Percentiles rank a stretch among this genome's conserved stretches.
These are phyloP conservation scores for Dolomedes plantarius DNA, from an alignment of 2,888 invertebrate species.

Conservation along the genomic window DNA sequence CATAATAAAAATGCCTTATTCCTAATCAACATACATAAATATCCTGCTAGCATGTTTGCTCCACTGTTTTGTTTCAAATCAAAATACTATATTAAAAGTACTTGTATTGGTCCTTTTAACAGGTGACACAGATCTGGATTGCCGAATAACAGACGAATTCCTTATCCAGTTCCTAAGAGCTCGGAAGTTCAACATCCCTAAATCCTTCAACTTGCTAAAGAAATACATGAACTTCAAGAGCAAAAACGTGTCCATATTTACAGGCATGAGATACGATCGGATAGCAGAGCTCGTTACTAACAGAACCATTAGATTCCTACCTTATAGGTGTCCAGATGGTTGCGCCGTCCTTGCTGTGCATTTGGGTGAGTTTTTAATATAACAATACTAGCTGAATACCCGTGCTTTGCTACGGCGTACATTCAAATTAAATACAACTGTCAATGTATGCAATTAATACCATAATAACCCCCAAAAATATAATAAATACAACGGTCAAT, in stretches of 20 bases:
- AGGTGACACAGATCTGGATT: constrained; percentile 34
- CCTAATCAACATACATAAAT: too few relatives aligned
- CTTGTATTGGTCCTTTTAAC: too few relatives aligned
- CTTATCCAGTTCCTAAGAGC: constrained; percentile 45
- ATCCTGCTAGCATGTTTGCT: too few relatives aligned
- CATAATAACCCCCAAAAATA: too few relatives aligned
- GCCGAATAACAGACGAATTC: constrained; percentile 42
- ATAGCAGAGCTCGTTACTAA: constrained; percentile 5
- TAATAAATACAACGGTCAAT: too few relatives aligned
- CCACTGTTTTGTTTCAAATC: too few relatives aligned
- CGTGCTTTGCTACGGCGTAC: too few relatives aligned
- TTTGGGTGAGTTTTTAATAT: constrained; percentile 35
- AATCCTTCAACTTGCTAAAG: constrained; percentile 36
- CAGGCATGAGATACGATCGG: constrained; percentile 28
- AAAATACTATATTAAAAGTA: too few relatives aligned
- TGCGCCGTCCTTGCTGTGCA: constrained; percentile 32
- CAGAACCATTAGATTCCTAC: constrained; percentile 22
- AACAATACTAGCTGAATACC: too few relatives aligned
- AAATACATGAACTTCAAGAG: constrained; percentile 47
- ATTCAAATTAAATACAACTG: too few relatives aligned
- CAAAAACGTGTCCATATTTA: constrained; percentile 40
- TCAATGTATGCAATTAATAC: too few relatives aligned
- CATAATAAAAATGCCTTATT: too few relatives aligned
- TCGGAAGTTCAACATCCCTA: constrained; percentile 40
- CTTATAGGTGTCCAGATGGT: constrained; percentile 40